Evolutionary conservation across 2,797 vertebrate species (phyloP).

Genomic region (Girardinus metallicus): DNA sequence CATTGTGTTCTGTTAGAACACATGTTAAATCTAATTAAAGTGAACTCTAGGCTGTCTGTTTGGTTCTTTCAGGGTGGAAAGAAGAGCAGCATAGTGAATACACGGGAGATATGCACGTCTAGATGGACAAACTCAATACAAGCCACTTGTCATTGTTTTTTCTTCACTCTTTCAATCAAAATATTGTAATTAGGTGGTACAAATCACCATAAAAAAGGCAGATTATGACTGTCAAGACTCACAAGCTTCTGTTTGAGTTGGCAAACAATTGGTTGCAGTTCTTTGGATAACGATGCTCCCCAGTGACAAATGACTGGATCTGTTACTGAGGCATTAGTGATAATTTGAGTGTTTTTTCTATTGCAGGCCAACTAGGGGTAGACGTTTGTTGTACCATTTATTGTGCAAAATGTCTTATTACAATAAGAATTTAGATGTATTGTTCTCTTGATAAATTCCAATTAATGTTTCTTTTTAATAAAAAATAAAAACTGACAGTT

Average conservation of each 20-base stretch:
- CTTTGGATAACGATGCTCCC: neutral
- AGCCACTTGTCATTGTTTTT: conserved; percentile 10
- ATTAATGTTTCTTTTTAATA: no score
- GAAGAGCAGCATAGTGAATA: neutral
- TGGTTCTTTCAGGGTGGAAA: neutral
- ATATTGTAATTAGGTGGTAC: conserved; percentile 19
- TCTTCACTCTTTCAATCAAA: conserved; percentile 19
- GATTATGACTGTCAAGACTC: conserved; percentile 3
- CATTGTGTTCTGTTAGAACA: conserved; percentile 72
- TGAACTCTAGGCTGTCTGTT: conserved; percentile 57
- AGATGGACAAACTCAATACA: conserved; percentile 22
- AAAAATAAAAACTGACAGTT: no score
- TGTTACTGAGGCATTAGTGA: neutral
- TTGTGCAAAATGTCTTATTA: no score
- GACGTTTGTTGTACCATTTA: no score
- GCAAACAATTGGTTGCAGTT: neutral
- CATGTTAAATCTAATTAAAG: conserved; percentile 78
- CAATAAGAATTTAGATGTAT: no score
- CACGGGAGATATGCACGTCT: neutral
- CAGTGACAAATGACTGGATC: neutral
- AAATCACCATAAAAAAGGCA: conserved; percentile 13
- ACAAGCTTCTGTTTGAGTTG: neutral
- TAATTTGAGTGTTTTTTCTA: neutral
- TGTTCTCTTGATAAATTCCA: no score
- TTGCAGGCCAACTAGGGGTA: neutral